Percentiles rank a stretch among this genome's conserved stretches.
Conservation (phyloP, 1,140 invertebrate genomes). For the Stegodyphus dumicola region DNA sequence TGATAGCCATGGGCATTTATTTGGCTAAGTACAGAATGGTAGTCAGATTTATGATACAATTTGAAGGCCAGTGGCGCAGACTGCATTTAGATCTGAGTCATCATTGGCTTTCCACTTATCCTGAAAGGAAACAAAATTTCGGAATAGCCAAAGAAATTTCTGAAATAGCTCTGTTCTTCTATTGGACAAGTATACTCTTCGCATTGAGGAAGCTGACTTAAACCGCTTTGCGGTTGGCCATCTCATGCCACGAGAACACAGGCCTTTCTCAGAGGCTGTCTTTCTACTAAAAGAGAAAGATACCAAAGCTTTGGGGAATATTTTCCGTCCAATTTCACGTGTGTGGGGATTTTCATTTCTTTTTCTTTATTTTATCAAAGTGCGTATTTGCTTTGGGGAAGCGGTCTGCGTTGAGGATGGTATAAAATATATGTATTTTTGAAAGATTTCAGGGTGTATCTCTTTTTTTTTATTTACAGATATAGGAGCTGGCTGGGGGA, state of each 20-base stretch:
- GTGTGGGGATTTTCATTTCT: constrained; percentile 39
- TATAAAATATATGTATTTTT: constrained; percentile 56
- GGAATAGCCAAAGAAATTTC: no score
- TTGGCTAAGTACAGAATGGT: no score
- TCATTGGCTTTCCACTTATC: no score
- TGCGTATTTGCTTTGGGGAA: constrained; percentile 13
- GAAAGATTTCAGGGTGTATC: constrained; percentile 10
- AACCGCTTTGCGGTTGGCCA: neutral
- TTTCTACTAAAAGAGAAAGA: constrained; percentile 34
- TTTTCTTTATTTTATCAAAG: constrained; percentile 42
- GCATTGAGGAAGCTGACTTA: constrained; percentile 4
- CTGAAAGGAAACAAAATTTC: no score
- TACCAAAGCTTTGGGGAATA: constrained; percentile 39
- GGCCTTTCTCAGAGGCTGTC: constrained; percentile 32
- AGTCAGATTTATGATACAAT: no score
- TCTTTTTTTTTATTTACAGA: neutral
- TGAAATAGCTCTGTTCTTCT: no score
- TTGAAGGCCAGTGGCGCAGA: no score
- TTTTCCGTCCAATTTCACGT: constrained; percentile 53
- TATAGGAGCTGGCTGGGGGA: neutral
- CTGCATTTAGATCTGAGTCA: no score
- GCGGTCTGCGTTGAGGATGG: constrained; percentile 5
- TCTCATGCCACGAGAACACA: neutral
- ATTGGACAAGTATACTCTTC: no score
- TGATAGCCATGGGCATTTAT: no score